Conservation (phyloP, 2,888 invertebrate genomes). For the Epsilonema sp. region DNA sequence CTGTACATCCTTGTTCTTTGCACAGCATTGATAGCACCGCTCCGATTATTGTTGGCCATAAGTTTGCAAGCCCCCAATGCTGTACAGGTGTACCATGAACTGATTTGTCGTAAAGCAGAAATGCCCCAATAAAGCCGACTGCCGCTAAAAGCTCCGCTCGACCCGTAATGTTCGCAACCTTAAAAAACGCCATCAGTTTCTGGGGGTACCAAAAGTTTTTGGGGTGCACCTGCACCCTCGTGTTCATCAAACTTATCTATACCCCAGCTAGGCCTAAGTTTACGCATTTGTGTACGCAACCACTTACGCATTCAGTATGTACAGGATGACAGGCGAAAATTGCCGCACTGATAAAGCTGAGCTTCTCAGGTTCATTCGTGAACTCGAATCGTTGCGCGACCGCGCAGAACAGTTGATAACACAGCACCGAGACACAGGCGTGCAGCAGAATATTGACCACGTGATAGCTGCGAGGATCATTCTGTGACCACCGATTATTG, state of each 20-base stretch:
- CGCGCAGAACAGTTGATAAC: constrained; percentile 11
- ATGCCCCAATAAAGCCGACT: constrained; percentile 49
- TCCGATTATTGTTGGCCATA: neutral
- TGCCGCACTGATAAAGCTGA: constrained; percentile 42
- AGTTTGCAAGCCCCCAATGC: too few species aligned
- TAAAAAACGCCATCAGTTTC: constrained; percentile 12
- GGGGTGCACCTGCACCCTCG: too few species aligned
- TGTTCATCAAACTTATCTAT: too few species aligned
- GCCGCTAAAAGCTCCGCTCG: constrained; percentile 71
- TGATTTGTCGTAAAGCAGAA: constrained; percentile 47
- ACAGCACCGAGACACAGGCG: constrained; percentile 38
- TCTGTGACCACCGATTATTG: neutral
- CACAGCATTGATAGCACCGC: constrained; percentile 51
- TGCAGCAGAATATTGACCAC: constrained; percentile 54
- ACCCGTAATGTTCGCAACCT: constrained; percentile 72
- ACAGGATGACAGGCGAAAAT: constrained; percentile 78
- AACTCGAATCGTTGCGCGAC: constrained; percentile 11
- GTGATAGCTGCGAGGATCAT: constrained; percentile 34
- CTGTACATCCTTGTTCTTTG: constrained; percentile 79
- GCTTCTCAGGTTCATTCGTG: constrained; percentile 6
- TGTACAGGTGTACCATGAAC: too few species aligned
- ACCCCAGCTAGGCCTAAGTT: too few species aligned
- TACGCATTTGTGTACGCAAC: too few species aligned
- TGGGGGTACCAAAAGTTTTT: neutral
- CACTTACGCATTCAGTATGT: constrained; percentile 62